These are phyloP conservation scores for Hylaea fasciaria DNA, from an alignment of 2,888 invertebrate species.

Conservation along the genomic window DNA sequence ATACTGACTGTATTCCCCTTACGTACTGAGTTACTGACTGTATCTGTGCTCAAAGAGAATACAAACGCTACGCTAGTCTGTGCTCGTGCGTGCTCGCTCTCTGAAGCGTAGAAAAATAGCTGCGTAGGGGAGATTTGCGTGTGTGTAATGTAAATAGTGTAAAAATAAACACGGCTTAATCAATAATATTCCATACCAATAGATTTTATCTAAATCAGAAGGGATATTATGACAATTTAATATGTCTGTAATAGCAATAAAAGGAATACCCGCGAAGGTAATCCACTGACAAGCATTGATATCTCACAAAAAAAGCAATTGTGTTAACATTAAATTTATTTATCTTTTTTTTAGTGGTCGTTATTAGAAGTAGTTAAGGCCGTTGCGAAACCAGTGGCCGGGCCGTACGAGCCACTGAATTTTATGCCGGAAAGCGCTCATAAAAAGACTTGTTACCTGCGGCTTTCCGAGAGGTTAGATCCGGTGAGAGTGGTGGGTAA, in stretches of 20 bases:
- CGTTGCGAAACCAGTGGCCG: conserved; percentile 48
- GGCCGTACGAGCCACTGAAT: conserved; percentile 57
- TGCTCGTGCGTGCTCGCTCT: too few relatives aligned
- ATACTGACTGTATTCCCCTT: too few relatives aligned
- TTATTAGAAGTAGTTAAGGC: conserved; percentile 41
- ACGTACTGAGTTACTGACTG: too few relatives aligned
- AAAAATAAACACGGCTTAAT: too few relatives aligned
- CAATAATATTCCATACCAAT: too few relatives aligned
- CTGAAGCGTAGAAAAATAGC: too few relatives aligned
- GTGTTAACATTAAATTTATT: not conserved
- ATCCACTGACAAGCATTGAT: not conserved
- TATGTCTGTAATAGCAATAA: conserved; percentile 55
- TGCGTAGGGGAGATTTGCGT: too few relatives aligned
- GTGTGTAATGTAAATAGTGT: too few relatives aligned
- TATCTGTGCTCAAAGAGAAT: too few relatives aligned
- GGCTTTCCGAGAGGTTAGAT: conserved; percentile 56
- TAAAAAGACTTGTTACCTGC: conserved; percentile 53
- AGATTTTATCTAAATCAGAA: too few relatives aligned
- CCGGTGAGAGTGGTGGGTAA: conserved; percentile 50
- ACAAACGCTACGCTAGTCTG: too few relatives aligned
- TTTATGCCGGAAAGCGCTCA: conserved; percentile 31
- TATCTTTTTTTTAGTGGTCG: conserved; percentile 50
- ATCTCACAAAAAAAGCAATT: not conserved
- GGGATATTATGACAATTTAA: not conserved
- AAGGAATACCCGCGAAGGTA: conserved; percentile 43